Percentiles rank a stretch among this genome's conserved stretches.
Evolutionary conservation across 2,113 vertebrate genomes (phyloP).

Genomic region (Myrmecobius fasciatus): DNA sequence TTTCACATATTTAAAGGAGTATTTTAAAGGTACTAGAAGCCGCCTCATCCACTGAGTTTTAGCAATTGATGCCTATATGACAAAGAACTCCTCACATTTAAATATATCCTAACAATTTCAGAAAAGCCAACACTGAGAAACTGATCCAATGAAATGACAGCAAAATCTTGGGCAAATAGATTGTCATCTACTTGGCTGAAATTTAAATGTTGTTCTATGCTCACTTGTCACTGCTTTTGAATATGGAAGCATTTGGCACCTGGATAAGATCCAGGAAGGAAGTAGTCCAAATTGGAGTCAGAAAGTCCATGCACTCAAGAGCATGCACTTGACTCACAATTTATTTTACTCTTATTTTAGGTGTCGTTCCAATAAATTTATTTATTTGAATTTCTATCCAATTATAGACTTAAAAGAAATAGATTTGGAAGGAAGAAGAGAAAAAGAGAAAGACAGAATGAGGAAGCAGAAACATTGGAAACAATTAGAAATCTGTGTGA

Average conservation of each 20-base stretch:
- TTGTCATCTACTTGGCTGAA: neutral
- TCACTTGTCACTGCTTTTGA: neutral
- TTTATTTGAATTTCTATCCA: neutral
- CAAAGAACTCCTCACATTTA: neutral
- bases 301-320: neutral
- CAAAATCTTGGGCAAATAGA: slow-evolving; percentile 27
- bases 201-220: neutral
- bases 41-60: neutral
- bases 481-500: neutral
- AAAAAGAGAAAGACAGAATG: neutral
- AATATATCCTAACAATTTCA: neutral
- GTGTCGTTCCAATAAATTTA: neutral
- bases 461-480: neutral
- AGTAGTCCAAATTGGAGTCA: neutral
- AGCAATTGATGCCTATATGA: neutral
- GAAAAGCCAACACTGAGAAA: slow-evolving; percentile 1
- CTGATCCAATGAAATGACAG: neutral
- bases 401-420: neutral
- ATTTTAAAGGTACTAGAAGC: neutral
- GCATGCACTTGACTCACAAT: neutral
- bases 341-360: neutral
- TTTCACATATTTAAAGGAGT: neutral
- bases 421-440: neutral
- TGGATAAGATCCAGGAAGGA: neutral
- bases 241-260: neutral